phyloP scores from a whole-genome alignment of 2,113 vertebrate species.

The Pteropus alecto region DNA sequence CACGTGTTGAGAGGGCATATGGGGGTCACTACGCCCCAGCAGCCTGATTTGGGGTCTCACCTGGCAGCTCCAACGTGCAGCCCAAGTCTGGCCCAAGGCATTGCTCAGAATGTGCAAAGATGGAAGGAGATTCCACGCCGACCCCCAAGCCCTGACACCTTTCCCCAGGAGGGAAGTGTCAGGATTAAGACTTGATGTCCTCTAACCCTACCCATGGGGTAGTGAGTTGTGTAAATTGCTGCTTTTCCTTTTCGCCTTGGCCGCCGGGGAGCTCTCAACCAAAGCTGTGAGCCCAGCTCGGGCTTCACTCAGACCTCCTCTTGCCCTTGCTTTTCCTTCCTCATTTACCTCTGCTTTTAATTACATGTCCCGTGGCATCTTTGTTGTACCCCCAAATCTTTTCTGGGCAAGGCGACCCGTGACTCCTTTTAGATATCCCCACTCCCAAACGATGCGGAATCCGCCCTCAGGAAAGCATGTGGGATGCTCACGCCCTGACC shows the following conservation, averaged over 20 bases:
- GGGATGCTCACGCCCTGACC: fast-evolving
- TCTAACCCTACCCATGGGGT: too few species aligned
- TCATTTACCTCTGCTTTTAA: not conserved
- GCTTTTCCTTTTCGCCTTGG: not conserved
- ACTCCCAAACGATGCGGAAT: fast-evolving
- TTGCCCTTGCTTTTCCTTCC: not conserved
- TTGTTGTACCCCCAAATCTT: not conserved
- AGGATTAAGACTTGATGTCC: not conserved
- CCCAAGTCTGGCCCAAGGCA: not conserved
- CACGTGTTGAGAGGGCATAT: fast-evolving
- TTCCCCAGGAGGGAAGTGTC: too few species aligned
- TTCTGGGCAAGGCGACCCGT: not conserved
- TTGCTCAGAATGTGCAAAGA: not conserved
- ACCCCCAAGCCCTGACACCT: not conserved
- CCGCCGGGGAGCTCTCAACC: not conserved
- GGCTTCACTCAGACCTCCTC: not conserved
- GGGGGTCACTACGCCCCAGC: fast-evolving
- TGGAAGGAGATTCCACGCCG: not conserved
- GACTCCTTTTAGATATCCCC: not conserved
- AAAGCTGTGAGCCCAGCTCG: not conserved
- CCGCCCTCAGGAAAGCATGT: fast-evolving
- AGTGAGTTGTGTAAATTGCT: too few species aligned
- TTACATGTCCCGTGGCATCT: not conserved
- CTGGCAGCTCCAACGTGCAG: not conserved
- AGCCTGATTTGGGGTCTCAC: not conserved